Evolutionary conservation across 1,140 invertebrate genomes (phyloP).

Genomic region (Heliothis subflexa): DNA sequence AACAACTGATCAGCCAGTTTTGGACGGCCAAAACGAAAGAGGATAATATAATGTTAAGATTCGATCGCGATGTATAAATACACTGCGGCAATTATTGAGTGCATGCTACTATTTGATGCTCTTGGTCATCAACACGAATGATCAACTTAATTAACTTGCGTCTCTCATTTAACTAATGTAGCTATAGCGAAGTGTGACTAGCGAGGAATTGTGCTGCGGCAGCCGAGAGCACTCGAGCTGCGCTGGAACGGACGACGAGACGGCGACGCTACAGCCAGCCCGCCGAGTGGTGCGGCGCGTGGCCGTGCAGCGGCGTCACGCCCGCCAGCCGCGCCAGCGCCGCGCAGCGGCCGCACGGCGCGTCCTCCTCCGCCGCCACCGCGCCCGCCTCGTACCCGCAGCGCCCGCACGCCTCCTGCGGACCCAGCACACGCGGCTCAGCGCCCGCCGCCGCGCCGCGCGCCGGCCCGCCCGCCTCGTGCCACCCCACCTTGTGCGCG

Average conservation of each 20-base stretch:
- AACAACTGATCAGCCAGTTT: too few relatives aligned
- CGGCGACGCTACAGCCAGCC: conserved; percentile 73
- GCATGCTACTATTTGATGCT: conserved; percentile 27
- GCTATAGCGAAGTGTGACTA: conserved; percentile 30
- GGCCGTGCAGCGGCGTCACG: conserved; percentile 80
- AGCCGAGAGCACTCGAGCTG: neutral
- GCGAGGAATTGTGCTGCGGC: conserved; percentile 24
- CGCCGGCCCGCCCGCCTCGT: neutral
- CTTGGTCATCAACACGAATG: conserved; percentile 20
- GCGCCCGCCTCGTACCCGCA: conserved; percentile 50
- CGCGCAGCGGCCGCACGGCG: conserved; percentile 69
- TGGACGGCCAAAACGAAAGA: too few relatives aligned
- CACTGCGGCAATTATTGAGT: neutral
- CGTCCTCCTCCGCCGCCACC: conserved; percentile 33
- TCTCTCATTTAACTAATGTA: conserved; percentile 33
- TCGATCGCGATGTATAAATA: neutral
- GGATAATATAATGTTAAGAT: neutral
- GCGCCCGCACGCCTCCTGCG: conserved; percentile 48
- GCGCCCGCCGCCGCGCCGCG: conserved; percentile 19
- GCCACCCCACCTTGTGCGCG: conserved; percentile 53
- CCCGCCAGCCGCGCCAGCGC: conserved; percentile 76
- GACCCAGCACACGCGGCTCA: conserved; percentile 21
- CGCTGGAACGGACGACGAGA: conserved; percentile 18
- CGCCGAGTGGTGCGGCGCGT: conserved; percentile 80
- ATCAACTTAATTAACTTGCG: conserved; percentile 7